Conservation (phyloP, 1,140 invertebrate species). For the Bombus affinis region DNA sequence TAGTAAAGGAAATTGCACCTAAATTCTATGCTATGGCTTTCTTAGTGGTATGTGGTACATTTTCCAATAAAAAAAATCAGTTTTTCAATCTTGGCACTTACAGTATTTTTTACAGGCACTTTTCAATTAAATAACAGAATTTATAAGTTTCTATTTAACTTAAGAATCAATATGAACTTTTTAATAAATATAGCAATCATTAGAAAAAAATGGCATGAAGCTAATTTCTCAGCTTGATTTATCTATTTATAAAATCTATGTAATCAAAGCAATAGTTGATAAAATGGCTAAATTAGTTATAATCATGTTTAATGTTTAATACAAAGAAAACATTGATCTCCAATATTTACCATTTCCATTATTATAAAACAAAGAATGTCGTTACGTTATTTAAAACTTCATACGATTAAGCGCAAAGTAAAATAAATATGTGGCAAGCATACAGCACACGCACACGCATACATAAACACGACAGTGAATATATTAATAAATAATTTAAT, state of each 20-base stretch:
- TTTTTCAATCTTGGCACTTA: no score
- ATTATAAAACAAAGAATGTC: neutral
- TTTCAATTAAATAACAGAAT: no score
- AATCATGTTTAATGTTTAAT: neutral
- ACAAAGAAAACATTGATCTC: neutral
- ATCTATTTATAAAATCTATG: neutral
- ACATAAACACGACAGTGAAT: slow-evolving; percentile 21
- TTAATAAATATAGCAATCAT: neutral
- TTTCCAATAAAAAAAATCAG: no score
- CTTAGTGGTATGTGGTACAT: no score
- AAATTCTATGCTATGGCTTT: no score
- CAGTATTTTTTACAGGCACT: no score
- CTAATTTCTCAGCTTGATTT: neutral
- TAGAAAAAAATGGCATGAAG: neutral
- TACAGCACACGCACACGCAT: slow-evolving; percentile 5
- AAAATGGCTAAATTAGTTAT: neutral
- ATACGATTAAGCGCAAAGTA: slow-evolving; percentile 4
- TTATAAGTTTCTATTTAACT: neutral
- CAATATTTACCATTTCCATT: neutral
- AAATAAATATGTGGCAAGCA: slow-evolving; percentile 16
- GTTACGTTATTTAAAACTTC: neutral
- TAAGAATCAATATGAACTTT: neutral
- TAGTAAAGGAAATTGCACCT: no score
- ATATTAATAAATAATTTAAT: slow-evolving; percentile 52
- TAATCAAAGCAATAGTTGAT: neutral